These are phyloP conservation scores for Malurus leucopterus DNA, from an alignment of 2,797 vertebrate genomes.

Conservation along the genomic window DNA sequence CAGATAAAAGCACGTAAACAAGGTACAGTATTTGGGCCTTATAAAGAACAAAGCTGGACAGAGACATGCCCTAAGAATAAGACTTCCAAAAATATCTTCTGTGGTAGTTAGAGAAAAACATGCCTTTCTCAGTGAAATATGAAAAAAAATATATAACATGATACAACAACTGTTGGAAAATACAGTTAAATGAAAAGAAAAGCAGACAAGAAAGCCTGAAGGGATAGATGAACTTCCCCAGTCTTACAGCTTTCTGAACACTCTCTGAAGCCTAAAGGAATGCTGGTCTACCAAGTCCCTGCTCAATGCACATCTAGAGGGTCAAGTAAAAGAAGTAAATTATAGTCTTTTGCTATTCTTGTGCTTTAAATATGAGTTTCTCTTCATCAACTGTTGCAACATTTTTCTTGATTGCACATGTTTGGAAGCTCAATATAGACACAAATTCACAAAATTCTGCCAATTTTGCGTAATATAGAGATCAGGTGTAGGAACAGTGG, in stretches of 20 bases:
- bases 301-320: not conserved
- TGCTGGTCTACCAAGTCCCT: not conserved
- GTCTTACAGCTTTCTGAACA: not conserved
- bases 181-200: not conserved
- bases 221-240: not conserved
- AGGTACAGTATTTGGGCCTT: not conserved
- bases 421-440: not conserved
- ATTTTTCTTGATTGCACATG: not conserved
- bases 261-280: not conserved
- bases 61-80: not conserved
- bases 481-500: not conserved
- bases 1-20: not conserved
- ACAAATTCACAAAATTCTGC: not conserved
- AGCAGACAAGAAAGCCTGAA: not conserved
- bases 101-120: not conserved
- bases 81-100: not conserved
- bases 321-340: not conserved
- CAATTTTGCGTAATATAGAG: not conserved
- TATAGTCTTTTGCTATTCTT: not conserved
- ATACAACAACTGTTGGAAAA: not conserved
- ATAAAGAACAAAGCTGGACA: not conserved
- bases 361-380: not conserved
- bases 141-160: not conserved
- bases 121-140: not conserved
- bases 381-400: not conserved